Base-by-base conservation (phyloP, 2,888 invertebrate genomes). In the Eulithis testata region DNA sequence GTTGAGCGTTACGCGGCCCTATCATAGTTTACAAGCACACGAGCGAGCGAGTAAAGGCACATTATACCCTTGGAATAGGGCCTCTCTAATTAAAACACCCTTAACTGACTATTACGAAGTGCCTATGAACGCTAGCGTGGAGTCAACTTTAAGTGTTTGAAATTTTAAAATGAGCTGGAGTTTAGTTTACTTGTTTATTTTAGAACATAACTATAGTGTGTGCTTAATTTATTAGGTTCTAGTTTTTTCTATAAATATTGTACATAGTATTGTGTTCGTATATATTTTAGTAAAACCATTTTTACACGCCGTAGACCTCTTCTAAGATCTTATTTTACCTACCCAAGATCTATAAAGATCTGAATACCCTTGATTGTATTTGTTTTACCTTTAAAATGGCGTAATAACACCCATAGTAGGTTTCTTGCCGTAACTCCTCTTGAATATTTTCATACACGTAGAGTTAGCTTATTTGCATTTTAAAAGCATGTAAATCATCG, bases 41-140 rank as follows among this genome's bases (percentile, higher is more conserved):
- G 81, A 76, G 76, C 75, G 80, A 84, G 82, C 79, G 80, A 81
- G 89, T 90, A 85, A 90, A 86, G 83, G 88, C 86, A 76, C 87
- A 87, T 90, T 87, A 85, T 84, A 88, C 89, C 90, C 90, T 87
- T 83, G 78, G 78, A 89, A 90, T 87, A 86, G 87, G 83, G 83
- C 81, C 83, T 84, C 82, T 79, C 88, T 91, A 91, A 91, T 93
- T 92, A 91, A 91, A 91, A 85, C 90, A 83, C 87, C 85, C 86
- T 90, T 88, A 90, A 90, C 83, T 85, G 86, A 87, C 89, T 80
- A 91, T 91, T 85, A 86, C 78, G 78, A 82, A 82, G 83, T 83
- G 78, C 82, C 80, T 80, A 82, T 84, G 84, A 82, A 80, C 82
- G 82, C 78, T 76, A 73, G 71, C 72, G 78, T 76, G 78, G 74